Evolutionary conservation across 35 echinoderm and acorn worm species (phyloP), one percentile per base, ranked within the genome.

Genomic region (Chiridota heheva): DNA sequence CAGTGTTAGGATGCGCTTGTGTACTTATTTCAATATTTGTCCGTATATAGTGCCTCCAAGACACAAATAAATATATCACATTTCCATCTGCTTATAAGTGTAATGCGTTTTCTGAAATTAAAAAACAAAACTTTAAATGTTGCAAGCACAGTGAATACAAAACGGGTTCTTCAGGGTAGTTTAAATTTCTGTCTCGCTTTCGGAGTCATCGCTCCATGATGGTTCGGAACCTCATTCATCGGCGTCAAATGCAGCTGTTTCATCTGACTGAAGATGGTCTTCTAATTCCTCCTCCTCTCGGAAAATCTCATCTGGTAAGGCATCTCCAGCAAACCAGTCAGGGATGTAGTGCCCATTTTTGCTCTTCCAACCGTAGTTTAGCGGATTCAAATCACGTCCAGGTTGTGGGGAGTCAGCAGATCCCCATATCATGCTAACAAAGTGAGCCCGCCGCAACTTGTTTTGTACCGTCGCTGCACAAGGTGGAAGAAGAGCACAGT

Each of bases 401-500:
- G 77, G 61, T 35, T 71, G 35, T 63, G 70, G n/a, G 35, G 28
- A 42, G 63, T 84, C 80, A 63, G 84, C 90, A 64, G 44, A 72
- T 49, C 80, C 72, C 84, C 84, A 87, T 66, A 87, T 38, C 44
- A 71, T 87, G 27, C 53, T 57, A 29, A 83, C 65, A 47, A 42
- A 87, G 10, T 70, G 77, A 22, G 70, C 62, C 32, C 42, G 15
- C 42, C 29, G 20, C 1, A 81, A 33, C 18, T 74, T 67, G 8
- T 86, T 86, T 17, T 33, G 18, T 12, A 82, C 39, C 36, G 83
- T 86, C 60, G 73, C 63, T 42, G 55, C 55, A 86, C 83, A 92
- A 3, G 90, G 83, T 73, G 83, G 77, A 44, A 92, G 68, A 51
- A 79, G 77, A 16, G 83, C 78, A 69, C 69, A 82, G 69, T 82